Conservation (phyloP, 2,113 vertebrate genomes). For the Pelecanus crispus region DNA sequence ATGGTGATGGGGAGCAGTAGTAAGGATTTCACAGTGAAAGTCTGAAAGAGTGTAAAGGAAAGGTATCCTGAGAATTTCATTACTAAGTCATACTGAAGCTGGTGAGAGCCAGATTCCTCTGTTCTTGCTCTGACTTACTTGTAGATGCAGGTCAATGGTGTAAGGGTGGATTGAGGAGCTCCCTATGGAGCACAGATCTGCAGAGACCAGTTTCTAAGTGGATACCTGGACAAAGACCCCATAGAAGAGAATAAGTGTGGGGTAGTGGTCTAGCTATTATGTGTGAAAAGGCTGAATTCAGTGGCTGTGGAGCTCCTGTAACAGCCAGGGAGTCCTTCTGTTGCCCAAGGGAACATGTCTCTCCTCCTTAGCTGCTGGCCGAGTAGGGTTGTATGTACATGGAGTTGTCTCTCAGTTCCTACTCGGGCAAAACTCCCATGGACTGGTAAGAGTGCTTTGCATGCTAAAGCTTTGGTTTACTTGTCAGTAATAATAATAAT, state of each 20-base stretch:
- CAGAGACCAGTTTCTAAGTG: neutral
- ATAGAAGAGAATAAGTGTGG: neutral
- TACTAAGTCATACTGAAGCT: neutral
- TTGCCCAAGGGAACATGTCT: neutral
- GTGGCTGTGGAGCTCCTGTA: neutral
- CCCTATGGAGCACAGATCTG: neutral
- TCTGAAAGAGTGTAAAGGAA: neutral
- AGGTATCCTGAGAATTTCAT: neutral
- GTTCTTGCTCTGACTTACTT: neutral
- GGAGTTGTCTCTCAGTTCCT: neutral
- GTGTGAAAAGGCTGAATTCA: neutral
- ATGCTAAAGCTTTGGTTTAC: neutral
- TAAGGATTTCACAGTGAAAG: neutral
- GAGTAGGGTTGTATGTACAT: neutral
- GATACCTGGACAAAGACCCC: neutral
- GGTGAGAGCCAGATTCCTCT: neutral
- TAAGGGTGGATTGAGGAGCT: neutral
- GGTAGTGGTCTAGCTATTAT: neutral
- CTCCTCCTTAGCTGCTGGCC: neutral
- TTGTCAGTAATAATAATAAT: neutral
- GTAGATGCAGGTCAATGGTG: neutral
- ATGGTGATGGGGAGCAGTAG: neutral
- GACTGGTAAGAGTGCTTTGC: neutral
- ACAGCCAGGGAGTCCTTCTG: neutral
- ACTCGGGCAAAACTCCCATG: neutral